Percentiles rank a stretch among this genome's conserved stretches.
Evolutionary conservation across 92 coral and sea anemone genomes (phyloP).

Genomic region (Bergia puertoricense): DNA sequence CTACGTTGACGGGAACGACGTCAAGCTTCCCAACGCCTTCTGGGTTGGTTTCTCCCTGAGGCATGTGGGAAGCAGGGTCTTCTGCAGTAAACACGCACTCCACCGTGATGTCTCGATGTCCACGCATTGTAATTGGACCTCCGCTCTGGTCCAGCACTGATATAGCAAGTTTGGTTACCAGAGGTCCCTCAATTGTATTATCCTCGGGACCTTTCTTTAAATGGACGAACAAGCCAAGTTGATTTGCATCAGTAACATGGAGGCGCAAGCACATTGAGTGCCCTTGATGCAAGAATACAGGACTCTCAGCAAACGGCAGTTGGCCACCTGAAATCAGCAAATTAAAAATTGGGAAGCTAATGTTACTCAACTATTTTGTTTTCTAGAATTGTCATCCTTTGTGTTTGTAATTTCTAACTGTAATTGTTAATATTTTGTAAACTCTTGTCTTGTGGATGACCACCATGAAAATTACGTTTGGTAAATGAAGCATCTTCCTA

Average conservation of each 20-base stretch:
- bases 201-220: background rate
- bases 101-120: background rate
- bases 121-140: background rate
- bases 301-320: background rate
- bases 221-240: background rate
- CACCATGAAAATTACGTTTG: too few species aligned
- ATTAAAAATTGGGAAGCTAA: too few species aligned
- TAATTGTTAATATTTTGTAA: too few species aligned
- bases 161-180: background rate
- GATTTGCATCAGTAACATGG: background rate
- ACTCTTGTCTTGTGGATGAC: too few species aligned
- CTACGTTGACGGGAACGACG: background rate
- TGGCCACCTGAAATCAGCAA: background rate
- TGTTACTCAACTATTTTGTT: too few species aligned
- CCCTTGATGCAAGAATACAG: background rate
- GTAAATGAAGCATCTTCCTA: too few species aligned
- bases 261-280: conserved; percentile 1
- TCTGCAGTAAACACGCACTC: background rate
- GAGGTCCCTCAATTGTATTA: background rate
- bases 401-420: too few species aligned
- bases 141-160: background rate
- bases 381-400: too few species aligned
- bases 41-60: background rate
- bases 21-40: background rate
- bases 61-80: background rate